Evolutionary conservation across 2,797 vertebrate species (phyloP).

Genomic region (Phataginus tricuspis): DNA sequence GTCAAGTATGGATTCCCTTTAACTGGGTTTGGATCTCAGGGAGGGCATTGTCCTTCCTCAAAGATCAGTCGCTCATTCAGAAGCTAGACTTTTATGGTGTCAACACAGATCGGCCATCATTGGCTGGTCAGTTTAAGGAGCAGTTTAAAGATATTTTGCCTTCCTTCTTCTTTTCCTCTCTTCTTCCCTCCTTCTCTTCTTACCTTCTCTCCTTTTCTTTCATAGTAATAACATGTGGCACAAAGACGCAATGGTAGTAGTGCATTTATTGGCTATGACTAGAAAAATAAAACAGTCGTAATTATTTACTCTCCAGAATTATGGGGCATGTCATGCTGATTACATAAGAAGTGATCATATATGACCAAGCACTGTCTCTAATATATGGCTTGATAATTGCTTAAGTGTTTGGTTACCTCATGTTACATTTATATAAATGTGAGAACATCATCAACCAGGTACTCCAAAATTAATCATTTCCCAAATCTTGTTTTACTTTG

Average conservation of each 20-base stretch:
- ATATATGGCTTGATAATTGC: not conserved
- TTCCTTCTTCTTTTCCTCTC: not conserved
- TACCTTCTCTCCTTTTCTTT: not conserved
- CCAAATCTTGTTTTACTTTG: not conserved
- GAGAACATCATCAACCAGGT: not conserved
- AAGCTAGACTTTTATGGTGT: not conserved
- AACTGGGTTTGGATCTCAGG: not conserved
- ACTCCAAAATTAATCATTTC: not conserved
- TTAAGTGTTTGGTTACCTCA: not conserved
- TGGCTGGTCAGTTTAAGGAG: not conserved
- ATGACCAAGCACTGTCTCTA: not conserved
- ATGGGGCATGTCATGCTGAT: not conserved
- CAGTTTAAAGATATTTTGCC: not conserved
- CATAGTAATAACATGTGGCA: not conserved
- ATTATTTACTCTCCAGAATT: not conserved
- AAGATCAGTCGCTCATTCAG: not conserved
- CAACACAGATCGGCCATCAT: not conserved
- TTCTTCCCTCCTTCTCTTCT: not conserved
- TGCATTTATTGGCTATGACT: not conserved
- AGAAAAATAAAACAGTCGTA: not conserved
- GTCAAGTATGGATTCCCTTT: not conserved
- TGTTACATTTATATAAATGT: not conserved
- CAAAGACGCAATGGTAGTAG: not conserved
- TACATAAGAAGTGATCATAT: not conserved
- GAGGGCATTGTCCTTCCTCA: not conserved